Evolutionary conservation across 1,140 invertebrate genomes (phyloP).

Genomic region (Pseudoatta argentina): DNA sequence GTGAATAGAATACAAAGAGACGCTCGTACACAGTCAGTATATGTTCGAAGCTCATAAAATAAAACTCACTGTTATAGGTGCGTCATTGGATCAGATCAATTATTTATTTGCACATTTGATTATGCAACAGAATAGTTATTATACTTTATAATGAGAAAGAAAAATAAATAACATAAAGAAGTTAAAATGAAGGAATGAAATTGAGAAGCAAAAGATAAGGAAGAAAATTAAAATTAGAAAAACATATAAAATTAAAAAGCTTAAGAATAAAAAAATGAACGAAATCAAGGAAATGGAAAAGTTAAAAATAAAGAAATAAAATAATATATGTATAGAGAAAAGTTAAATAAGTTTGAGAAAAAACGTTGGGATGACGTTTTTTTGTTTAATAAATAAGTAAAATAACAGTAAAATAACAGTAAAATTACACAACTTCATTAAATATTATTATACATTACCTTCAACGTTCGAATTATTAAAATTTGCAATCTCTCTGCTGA

Average conservation of each 20-base stretch:
- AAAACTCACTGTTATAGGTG: neutral
- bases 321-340: neutral
- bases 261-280: neutral
- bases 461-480: neutral
- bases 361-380: neutral
- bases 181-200: neutral
- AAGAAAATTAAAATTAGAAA: neutral
- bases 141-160: neutral
- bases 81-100: neutral
- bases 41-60: slow-evolving; percentile 13
- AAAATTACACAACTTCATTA: neutral
- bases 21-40: neutral
- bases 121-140: neutral
- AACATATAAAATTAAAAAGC: neutral
- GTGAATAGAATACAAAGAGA: slow-evolving; percentile 9
- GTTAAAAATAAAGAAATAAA: neutral
- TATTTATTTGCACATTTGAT: slow-evolving; percentile 2
- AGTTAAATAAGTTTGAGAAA: neutral
- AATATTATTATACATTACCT: neutral
- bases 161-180: neutral
- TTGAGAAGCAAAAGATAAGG: neutral
- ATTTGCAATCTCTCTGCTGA: neutral
- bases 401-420: neutral
- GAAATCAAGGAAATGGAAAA: neutral
- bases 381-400: neutral